phyloP scores from a whole-genome alignment of 2,797 vertebrate genomes.

The Sebastes trivittatus region DNA sequence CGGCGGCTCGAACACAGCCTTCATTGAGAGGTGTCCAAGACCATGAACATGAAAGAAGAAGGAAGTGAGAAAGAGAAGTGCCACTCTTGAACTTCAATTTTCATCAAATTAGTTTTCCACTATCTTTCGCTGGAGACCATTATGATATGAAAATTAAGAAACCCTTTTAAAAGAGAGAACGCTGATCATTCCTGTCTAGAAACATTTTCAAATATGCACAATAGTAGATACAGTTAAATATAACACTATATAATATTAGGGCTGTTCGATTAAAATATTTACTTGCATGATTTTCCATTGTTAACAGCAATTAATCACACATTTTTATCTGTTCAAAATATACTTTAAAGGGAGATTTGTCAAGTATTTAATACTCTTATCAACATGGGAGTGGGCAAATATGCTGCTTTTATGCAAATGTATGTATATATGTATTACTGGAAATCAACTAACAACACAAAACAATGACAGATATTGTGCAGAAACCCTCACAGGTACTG shows the following conservation, averaged over 20 bases:
- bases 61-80: background rate
- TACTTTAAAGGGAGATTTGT: too few relatives aligned
- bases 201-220: background rate
- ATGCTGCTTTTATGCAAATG: too few relatives aligned
- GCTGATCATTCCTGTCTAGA: background rate
- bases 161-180: background rate
- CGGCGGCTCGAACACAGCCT: slow-evolving; percentile 13
- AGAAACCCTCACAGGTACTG: too few relatives aligned
- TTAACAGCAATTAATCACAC: too few relatives aligned
- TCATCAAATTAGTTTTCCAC: background rate
- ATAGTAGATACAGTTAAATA: background rate
- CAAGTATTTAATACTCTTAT: too few relatives aligned
- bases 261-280: too few relatives aligned
- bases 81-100: background rate
- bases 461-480: too few relatives aligned
- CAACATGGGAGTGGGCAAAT: too few relatives aligned
- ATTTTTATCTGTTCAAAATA: too few relatives aligned
- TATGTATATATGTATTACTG: too few relatives aligned
- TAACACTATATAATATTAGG: background rate
- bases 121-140: background rate
- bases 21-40: slow-evolving; percentile 26
- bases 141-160: background rate
- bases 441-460: too few relatives aligned
- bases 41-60: slow-evolving; percentile 7
- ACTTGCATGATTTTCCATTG: too few relatives aligned